These are phyloP conservation scores for Scomberomorus guttatus DNA, from an alignment of 2,797 vertebrate species.

Conservation along the genomic window DNA sequence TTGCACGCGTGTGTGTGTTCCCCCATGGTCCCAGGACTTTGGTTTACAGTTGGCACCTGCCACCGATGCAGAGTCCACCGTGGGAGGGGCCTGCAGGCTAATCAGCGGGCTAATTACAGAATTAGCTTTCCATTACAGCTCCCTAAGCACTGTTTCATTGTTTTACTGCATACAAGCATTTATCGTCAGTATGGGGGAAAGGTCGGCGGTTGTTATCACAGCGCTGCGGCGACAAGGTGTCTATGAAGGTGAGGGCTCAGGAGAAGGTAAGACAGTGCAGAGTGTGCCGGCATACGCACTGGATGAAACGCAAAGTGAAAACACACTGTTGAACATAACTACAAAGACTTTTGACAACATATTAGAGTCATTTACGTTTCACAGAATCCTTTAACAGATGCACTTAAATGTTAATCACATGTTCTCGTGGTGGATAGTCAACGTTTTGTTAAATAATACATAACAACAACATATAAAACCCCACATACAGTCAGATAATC, in stretches of 20 bases:
- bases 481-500: slow-evolving; percentile 18
- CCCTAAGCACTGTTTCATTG: slow-evolving; percentile 79
- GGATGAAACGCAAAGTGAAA: slow-evolving; percentile 2
- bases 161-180: slow-evolving; percentile 76
- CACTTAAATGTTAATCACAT: background rate
- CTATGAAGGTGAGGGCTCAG: slow-evolving; percentile 54
- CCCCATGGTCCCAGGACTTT: slow-evolving; percentile 75
- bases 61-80: slow-evolving; percentile 77
- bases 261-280: slow-evolving; percentile 11
- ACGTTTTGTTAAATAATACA: slow-evolving; percentile 13
- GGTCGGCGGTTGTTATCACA: slow-evolving; percentile 63
- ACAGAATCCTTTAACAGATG: background rate
- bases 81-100: slow-evolving; percentile 67
- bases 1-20: slow-evolving; percentile 17
- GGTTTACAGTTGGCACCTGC: slow-evolving; percentile 74
- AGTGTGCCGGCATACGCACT: background rate
- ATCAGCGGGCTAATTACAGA: slow-evolving; percentile 83
- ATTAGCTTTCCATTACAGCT: slow-evolving; percentile 82
- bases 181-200: slow-evolving; percentile 65
- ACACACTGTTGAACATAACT: background rate
- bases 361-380: background rate
- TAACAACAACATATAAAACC: background rate
- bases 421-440: background rate
- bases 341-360: background rate
- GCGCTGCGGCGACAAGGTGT: slow-evolving; percentile 44